A percentile compares a stretch with the other conserved stretches of the same genome.
phyloP scores from a whole-genome alignment of 2,888 invertebrate species.

The Perdita meconis region DNA sequence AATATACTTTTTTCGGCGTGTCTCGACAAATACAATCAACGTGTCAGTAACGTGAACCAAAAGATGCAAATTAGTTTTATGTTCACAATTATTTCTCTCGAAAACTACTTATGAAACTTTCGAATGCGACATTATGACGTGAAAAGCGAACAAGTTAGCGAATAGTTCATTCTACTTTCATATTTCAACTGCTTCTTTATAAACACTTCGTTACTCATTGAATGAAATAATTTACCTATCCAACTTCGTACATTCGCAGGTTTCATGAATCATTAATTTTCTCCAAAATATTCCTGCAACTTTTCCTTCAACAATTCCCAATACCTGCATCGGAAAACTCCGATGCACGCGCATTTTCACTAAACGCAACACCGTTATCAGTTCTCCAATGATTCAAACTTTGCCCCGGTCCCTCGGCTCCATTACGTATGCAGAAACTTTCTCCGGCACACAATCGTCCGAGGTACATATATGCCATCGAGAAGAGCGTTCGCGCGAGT shows the following conservation, averaged over 20 bases:
- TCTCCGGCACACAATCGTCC: conserved; percentile 6
- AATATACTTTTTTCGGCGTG: background rate
- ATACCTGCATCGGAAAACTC: background rate
- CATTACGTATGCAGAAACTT: conserved; percentile 39
- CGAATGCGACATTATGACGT: too few relatives aligned
- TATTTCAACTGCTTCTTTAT: too few relatives aligned
- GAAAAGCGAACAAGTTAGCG: too few relatives aligned
- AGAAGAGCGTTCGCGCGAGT: background rate
- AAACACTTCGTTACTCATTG: too few relatives aligned
- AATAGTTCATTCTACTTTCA: too few relatives aligned
- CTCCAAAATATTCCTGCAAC: too few relatives aligned
- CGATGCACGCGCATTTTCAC: conserved; percentile 5
- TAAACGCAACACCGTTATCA: conserved; percentile 14
- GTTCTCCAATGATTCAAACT: conserved; percentile 7
- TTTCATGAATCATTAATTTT: too few relatives aligned
- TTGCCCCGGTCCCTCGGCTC: conserved; percentile 12
- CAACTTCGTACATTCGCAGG: too few relatives aligned
- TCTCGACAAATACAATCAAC: background rate
- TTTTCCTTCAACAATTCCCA: background rate
- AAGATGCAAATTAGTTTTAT: background rate
- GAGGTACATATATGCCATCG: conserved; percentile 13
- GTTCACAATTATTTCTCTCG: background rate
- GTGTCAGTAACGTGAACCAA: background rate
- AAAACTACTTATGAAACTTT: too few relatives aligned
- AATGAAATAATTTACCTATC: too few relatives aligned